phyloP scores from a whole-genome alignment of 2,113 vertebrate genomes.

The Laterallus jamaicensis region DNA sequence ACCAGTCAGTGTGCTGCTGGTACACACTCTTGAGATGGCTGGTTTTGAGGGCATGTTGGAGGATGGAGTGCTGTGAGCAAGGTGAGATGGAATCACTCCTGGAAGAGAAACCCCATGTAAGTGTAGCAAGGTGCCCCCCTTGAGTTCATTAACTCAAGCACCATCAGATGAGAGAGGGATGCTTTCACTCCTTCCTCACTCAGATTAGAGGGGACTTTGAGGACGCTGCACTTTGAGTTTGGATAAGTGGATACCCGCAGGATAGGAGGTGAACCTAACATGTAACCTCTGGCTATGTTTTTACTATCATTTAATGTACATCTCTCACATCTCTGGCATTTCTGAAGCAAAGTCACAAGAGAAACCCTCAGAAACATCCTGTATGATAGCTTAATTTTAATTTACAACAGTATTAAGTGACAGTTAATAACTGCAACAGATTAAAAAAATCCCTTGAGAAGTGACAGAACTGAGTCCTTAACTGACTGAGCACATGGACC shows the following conservation, averaged over 20 bases:
- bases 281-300: background rate
- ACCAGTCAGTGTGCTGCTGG: background rate
- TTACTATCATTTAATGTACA: background rate
- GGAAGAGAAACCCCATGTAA: background rate
- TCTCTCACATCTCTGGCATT: background rate
- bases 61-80: background rate
- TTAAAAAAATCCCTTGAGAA: background rate
- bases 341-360: background rate
- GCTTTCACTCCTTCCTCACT: background rate
- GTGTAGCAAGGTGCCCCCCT: background rate
- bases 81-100: background rate
- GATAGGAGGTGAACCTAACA: rapidly evolving
- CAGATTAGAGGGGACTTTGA: background rate
- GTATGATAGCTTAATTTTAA: background rate
- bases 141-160: background rate
- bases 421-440: background rate
- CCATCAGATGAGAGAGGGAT: background rate
- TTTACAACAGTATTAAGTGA: background rate
- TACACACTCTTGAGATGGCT: background rate
- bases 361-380: background rate
- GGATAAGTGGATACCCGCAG: background rate
- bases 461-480: background rate
- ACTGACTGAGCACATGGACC: background rate
- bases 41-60: background rate
- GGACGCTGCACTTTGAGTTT: background rate